Percentiles rank a stretch among this genome's conserved stretches.
Evolutionary conservation across 2,888 invertebrate genomes (phyloP).

Genomic region (Hirtodrosophila cameraria): DNA sequence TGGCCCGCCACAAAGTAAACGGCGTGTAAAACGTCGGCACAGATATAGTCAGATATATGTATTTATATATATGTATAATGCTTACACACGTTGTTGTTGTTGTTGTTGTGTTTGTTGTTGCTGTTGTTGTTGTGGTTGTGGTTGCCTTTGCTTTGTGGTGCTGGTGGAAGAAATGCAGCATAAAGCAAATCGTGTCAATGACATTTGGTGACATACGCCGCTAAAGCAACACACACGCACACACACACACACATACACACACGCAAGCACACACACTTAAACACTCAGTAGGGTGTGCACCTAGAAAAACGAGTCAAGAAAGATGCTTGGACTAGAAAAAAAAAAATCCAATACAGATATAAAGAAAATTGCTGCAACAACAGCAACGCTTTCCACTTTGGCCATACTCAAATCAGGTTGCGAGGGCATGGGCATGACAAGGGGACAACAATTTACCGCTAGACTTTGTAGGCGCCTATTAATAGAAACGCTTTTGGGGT

Average conservation of each 20-base stretch:
- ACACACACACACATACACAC: slow-evolving; percentile 7
- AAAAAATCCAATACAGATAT: slow-evolving; percentile 64
- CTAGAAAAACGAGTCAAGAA: slow-evolving; percentile 20
- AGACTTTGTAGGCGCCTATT: slow-evolving; percentile 57
- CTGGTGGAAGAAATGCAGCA: slow-evolving; percentile 65
- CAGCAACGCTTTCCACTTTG: slow-evolving; percentile 50
- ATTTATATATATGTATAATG: slow-evolving; percentile 19
- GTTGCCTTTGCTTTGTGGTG: slow-evolving; percentile 49
- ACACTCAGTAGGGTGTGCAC: slow-evolving; percentile 9
- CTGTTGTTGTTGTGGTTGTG: slow-evolving; percentile 26
- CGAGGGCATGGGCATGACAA: not conserved
- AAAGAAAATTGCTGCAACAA: slow-evolving; percentile 53
- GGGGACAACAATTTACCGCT: slow-evolving; percentile 68
- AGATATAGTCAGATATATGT: slow-evolving; percentile 53
- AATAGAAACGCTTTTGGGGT: slow-evolving; percentile 72
- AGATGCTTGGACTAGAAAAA: slow-evolving; percentile 63
- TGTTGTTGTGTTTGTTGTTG: slow-evolving; percentile 9
- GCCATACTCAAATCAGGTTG: slow-evolving; percentile 9
- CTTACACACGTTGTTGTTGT: slow-evolving; percentile 16
- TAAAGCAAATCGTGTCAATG: slow-evolving; percentile 78
- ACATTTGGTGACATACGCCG: slow-evolving; percentile 73
- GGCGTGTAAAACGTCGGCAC: slow-evolving; percentile 62
- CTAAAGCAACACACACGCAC: slow-evolving; percentile 34
- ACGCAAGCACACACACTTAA: not conserved
- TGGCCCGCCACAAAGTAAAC: slow-evolving; percentile 60